Evolutionary conservation across 2,797 vertebrate genomes (phyloP), one percentile per base, ranked within the genome.

Genomic region (Sebastes kiyomatsui): DNA sequence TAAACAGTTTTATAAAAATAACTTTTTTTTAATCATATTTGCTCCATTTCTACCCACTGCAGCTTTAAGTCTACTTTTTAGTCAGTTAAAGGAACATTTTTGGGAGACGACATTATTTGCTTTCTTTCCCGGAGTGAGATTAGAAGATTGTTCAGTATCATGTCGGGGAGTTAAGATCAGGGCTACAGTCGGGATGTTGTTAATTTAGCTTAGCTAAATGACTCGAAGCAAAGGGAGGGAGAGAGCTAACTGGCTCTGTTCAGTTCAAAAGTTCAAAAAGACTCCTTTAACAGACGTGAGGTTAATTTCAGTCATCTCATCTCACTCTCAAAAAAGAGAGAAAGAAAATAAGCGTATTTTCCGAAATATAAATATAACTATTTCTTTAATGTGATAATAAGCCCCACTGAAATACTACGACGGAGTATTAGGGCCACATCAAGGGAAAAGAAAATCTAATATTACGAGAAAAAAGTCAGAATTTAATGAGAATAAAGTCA

Each of bases 1-100:
- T 35, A 35, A 35, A 35, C 35, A 0, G 35, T 13, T 35, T 35
- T 0, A 35, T 35, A 35, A 35, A 35, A 35, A 35, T 13, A 0
- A 35, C 35, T 35, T 35, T 35, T 35, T 35, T 35, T 13, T 2
- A 35, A 35, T 35, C 35, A 35, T 0, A 35, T 35, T 35, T 35
- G 35, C 35, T 35, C 12, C 11, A 35, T 35, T 35, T 35, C 35
- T 35, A 35, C 35, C 35, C 35, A 35, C 35, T 35, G 35, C 35
- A 35, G 35, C 12, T 35, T 35, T 35, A 13, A 13, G 0, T 13
- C 35, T 35, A 35, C 6, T 46, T 14, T 56, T 56, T 30, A 20
- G 27, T 60, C 27, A 60, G 7, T 28, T 59, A 59, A 59, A 27
- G 25, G 4, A 35, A 35, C 4, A 35, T 35, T 35, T 35, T 35